A percentile compares a stretch with the other conserved stretches of the same genome.
Evolutionary conservation across 2,113 vertebrate genomes (phyloP).

Genomic region (Zootoca vivipara): DNA sequence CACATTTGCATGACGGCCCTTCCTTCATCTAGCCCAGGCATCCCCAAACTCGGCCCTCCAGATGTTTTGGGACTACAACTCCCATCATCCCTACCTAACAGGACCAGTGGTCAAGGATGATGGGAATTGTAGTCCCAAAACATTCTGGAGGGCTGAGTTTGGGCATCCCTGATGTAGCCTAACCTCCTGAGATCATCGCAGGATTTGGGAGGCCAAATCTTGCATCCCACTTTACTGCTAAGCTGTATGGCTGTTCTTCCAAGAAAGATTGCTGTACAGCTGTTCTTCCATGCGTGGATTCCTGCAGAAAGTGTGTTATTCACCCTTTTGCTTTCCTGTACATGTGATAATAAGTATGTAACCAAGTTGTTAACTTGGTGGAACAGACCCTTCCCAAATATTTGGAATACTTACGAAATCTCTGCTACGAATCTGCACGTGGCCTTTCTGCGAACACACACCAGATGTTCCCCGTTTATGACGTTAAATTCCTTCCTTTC

Average conservation of each 20-base stretch:
- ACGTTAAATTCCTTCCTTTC: constrained; percentile 25
- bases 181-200: too few relatives aligned
- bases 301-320: not conserved
- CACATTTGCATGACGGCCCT: too few relatives aligned
- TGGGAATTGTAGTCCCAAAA: too few relatives aligned
- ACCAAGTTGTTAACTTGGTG: not conserved
- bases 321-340: not conserved
- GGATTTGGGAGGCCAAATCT: not conserved
- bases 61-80: too few relatives aligned
- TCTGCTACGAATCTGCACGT: not conserved
- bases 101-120: too few relatives aligned
- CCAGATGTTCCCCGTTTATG: constrained; percentile 33
- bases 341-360: not conserved
- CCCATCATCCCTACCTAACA: too few relatives aligned
- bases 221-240: not conserved
- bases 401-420: constrained; percentile 15
- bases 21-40: too few relatives aligned
- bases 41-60: too few relatives aligned
- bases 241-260: not conserved
- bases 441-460: not conserved
- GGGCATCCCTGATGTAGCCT: too few relatives aligned
- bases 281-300: not conserved
- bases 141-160: too few relatives aligned
- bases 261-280: not conserved
- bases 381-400: not conserved